Evolutionary conservation across 2,888 invertebrate species (phyloP).

Genomic region (Drosophila histrio): DNA sequence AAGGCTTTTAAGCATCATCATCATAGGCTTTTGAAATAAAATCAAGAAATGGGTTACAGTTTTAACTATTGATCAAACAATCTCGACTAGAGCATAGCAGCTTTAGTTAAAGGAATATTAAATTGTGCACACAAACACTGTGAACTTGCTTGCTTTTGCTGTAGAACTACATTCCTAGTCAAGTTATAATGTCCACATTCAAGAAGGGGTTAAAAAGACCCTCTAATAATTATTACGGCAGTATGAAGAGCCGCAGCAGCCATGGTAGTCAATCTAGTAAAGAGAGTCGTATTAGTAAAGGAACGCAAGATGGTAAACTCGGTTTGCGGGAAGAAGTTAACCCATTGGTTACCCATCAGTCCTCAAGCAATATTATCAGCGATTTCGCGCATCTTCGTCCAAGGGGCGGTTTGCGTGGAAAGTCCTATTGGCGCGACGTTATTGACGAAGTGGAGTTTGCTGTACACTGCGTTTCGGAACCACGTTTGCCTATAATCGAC

Average conservation of each 20-base stretch:
- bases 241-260: background rate
- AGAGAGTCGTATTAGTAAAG: conserved; percentile 1
- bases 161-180: background rate
- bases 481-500: conserved; percentile 67
- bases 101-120: conserved; percentile 2
- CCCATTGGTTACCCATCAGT: background rate
- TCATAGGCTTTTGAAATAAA: conserved; percentile 3
- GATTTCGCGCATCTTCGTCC: conserved; percentile 41
- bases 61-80: conserved; percentile 50
- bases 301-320: background rate
- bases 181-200: background rate
- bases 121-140: background rate
- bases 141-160: background rate
- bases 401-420: conserved; percentile 41
- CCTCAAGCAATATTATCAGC: conserved; percentile 46
- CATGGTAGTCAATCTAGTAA: background rate
- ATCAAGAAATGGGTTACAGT: background rate
- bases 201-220: background rate
- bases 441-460: conserved; percentile 76
- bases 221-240: conserved; percentile 4
- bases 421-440: conserved; percentile 77
- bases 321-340: background rate
- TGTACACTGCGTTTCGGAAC: conserved; percentile 52
- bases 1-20: background rate
- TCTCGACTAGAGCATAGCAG: background rate